Base-by-base conservation (phyloP, 37 sponge, comb jelly and placozoan genomes). In the Halisarca cf. caerulea region DNA sequence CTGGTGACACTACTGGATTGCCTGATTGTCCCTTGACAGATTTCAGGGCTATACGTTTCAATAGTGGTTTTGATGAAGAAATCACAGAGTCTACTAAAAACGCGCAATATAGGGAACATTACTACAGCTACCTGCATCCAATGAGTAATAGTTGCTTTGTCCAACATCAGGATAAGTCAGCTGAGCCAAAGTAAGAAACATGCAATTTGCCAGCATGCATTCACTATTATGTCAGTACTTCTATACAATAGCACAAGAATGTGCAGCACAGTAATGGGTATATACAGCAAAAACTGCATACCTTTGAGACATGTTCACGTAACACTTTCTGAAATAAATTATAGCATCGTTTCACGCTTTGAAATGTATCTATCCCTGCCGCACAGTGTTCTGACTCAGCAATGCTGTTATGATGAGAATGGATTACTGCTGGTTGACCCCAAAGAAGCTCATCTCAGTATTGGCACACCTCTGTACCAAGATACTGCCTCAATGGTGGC, bases 331-430 rank as follows among this genome's bases (percentile, higher is more conserved):
- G n/a, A n/a, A n/a, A n/a, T n/a, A n/a, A n/a, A n/a, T n/a, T n/a
- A n/a, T n/a, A n/a, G n/a, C n/a, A n/a, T n/a, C n/a, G n/a, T n/a
- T n/a, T n/a, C n/a, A n/a, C n/a, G n/a, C n/a, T n/a, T n/a, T n/a
- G n/a, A n/a, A n/a, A n/a, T 27, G n/a, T n/a, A n/a, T n/a, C n/a
- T n/a, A n/a, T 24, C 23, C 11, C 57, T 20, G 17, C 17, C 57
- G 33, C 33, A 36, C 37, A 69, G 71, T 69, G 37, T 36, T 15
- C 36, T 69, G 71, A 34, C 37, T 6, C 81, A 86, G 43, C 81
- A 86, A 47, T 86, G 87, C 68, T 86, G 87, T 30, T 86, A 86
- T 55, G 81, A 66, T 30, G 58, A 37, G 18, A 27, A 70, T 38
- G 89, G 79, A 1, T 35, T 58, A 9, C 35, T 77, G 3, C 71